These are phyloP conservation scores for Acanthurus lineatus DNA, from an alignment of 2,797 vertebrate species.

Conservation along the genomic window DNA sequence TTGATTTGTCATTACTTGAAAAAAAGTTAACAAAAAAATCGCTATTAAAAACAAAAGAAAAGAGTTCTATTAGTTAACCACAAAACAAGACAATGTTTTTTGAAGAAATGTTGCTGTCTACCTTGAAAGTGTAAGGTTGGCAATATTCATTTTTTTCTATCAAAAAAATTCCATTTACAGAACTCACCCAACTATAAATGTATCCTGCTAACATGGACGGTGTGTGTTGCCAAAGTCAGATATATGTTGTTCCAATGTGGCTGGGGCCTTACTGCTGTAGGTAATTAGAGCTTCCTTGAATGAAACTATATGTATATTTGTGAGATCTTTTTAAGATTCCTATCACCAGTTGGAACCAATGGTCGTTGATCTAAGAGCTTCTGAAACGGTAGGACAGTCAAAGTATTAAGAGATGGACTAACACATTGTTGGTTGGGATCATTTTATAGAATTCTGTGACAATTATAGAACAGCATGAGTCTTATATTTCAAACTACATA, in stretches of 20 bases:
- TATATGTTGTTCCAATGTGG: too few species aligned
- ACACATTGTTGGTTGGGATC: background rate
- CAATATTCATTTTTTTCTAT: background rate
- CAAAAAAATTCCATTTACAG: conserved; percentile 4
- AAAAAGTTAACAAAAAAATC: too few species aligned
- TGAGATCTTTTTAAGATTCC: background rate
- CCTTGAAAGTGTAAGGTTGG: background rate
- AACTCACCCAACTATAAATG: background rate
- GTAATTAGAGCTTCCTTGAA: too few species aligned
- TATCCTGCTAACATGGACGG: too few species aligned
- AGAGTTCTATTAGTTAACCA: background rate
- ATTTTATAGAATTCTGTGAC: conserved; percentile 10
- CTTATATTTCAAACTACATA: background rate
- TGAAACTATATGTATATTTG: too few species aligned
- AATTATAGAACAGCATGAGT: background rate
- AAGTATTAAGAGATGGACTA: background rate
- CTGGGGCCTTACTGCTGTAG: too few species aligned
- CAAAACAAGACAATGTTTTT: background rate
- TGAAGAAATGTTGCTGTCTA: background rate
- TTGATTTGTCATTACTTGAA: background rate
- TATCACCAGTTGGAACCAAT: background rate
- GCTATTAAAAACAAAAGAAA: background rate
- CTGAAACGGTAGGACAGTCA: background rate
- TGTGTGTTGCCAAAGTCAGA: too few species aligned
- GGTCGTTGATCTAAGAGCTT: background rate